Conservation (phyloP, 2,113 vertebrate genomes). For the Chloroceryle aenea region DNA sequence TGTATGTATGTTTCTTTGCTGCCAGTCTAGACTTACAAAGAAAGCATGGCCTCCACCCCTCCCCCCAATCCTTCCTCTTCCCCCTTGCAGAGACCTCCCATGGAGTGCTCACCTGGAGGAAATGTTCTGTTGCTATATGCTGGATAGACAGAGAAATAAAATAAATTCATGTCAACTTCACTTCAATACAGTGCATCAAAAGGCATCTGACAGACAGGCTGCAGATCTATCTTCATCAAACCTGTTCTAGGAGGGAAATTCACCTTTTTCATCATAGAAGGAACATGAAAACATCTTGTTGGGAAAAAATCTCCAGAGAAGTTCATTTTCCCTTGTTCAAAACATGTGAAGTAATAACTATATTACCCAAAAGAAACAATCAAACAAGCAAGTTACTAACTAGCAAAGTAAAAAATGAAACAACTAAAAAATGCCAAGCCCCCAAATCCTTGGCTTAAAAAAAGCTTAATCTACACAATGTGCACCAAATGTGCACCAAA, state of each 20-base stretch:
- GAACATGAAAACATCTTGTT: neutral
- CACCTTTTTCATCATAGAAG: neutral
- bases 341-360: neutral
- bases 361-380: neutral
- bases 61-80: neutral
- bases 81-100: neutral
- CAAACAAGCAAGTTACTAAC: neutral
- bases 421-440: accelerated
- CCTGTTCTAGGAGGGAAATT: neutral
- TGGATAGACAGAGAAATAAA: no score
- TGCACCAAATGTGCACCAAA: neutral
- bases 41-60: neutral
- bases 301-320: neutral
- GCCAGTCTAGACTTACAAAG: neutral
- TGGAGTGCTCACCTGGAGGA: neutral
- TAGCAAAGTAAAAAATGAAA: neutral
- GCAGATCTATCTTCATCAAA: neutral
- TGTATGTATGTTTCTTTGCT: neutral
- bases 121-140: neutral
- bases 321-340: neutral
- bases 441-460: neutral
- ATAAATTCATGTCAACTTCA: neutral
- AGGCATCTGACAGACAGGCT: neutral
- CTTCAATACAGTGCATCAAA: neutral
- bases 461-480: neutral